Percentiles rank a stretch among this genome's conserved stretches.
phyloP scores from a whole-genome alignment of 2,888 invertebrate genomes.

The Steromphala cineraria region DNA sequence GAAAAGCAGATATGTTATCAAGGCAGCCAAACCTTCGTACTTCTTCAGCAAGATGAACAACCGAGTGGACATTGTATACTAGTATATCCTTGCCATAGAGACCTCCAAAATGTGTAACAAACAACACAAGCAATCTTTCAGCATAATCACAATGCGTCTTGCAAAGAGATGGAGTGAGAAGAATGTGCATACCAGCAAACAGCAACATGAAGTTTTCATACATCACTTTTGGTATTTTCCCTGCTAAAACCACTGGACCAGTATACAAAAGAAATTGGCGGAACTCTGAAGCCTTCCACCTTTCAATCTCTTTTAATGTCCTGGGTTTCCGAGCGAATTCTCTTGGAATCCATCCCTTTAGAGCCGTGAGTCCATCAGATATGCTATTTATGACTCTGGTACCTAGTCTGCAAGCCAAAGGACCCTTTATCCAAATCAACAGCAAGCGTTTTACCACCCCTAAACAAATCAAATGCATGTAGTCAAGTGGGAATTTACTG shows the following conservation, averaged over 20 bases:
- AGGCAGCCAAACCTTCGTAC: neutral
- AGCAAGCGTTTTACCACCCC: neutral
- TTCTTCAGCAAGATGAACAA: neutral
- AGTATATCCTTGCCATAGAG: neutral
- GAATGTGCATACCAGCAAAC: neutral
- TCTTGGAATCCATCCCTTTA: neutral
- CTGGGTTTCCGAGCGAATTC: conserved; percentile 14
- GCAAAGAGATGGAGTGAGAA: neutral
- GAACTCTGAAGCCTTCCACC: conserved; percentile 14
- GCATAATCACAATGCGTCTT: neutral
- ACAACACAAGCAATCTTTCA: neutral
- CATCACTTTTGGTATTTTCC: neutral
- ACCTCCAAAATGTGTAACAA: neutral
- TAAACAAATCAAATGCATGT: neutral
- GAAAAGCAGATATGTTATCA: conserved; percentile 6
- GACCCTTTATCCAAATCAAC: neutral
- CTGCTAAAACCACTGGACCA: neutral
- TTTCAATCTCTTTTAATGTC: neutral
- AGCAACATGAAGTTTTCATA: neutral
- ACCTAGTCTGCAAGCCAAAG: neutral
- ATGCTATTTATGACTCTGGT: too few species aligned
- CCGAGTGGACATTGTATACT: conserved; percentile 6
- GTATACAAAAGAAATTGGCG: conserved; percentile 10
- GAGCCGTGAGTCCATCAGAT: neutral
- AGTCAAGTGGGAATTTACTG: conserved; percentile 10